phyloP scores from a whole-genome alignment of 1,140 invertebrate genomes.

The Temnothorax longispinosus region DNA sequence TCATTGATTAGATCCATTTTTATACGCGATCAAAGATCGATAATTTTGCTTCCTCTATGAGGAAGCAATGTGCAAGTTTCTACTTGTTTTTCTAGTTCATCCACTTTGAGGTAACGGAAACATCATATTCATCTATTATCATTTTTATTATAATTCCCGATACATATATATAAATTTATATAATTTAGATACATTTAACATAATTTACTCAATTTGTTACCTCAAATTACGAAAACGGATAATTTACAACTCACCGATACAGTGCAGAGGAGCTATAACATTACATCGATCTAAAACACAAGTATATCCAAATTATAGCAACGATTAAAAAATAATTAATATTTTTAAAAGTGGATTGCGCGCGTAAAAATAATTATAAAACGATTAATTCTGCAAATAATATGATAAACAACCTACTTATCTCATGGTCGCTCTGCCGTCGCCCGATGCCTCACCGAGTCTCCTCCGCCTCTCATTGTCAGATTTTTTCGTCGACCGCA shows the following conservation, averaged over 20 bases:
- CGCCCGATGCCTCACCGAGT: neutral
- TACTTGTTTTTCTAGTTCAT: neutral
- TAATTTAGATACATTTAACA: neutral
- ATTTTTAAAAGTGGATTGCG: neutral
- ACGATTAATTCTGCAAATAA: neutral
- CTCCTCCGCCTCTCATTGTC: neutral
- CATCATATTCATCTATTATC: neutral
- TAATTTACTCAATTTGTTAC: neutral
- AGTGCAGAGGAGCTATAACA: neutral
- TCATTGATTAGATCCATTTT: too few relatives aligned
- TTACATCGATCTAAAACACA: neutral
- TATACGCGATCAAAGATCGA: too few relatives aligned
- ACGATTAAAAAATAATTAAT: neutral
- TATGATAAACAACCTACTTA: neutral
- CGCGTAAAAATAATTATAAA: neutral
- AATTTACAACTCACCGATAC: neutral
- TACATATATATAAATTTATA: neutral
- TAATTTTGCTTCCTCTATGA: too few relatives aligned
- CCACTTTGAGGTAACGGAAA: neutral
- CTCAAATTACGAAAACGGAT: neutral
- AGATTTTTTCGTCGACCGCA: neutral
- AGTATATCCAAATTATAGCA: neutral
- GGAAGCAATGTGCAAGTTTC: too few relatives aligned
- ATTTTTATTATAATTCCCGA: neutral
- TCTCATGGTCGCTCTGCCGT: neutral